Percentiles rank a stretch among this genome's conserved stretches.
Evolutionary conservation across 2,113 vertebrate species (phyloP).

Genomic region (Columbina picui): DNA sequence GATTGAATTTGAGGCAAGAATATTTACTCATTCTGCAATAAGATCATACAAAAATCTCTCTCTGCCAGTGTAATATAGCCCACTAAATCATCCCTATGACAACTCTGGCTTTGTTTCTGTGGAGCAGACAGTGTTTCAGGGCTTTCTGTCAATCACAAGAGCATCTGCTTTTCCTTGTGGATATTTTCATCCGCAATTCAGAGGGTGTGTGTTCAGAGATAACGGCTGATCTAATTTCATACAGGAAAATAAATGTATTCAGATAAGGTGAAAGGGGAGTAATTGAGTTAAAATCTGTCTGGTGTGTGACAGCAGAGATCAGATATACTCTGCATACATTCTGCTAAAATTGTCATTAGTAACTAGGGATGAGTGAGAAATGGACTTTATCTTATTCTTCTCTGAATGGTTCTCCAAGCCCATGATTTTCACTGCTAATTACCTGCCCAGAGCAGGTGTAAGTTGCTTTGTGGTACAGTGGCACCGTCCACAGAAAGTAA

Average conservation of each 20-base stretch:
- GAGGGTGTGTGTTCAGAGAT: slow-evolving; percentile 24
- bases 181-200: not conserved
- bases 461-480: not conserved
- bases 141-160: slow-evolving; percentile 21
- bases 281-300: slow-evolving; percentile 47
- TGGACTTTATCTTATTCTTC: not conserved
- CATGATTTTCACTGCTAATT: slow-evolving; percentile 12
- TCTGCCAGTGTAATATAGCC: not conserved
- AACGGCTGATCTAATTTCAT: slow-evolving; percentile 48
- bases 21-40: slow-evolving; percentile 7
- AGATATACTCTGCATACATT: not conserved
- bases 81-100: slow-evolving; percentile 39
- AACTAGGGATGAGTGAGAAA: slow-evolving; percentile 10
- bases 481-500: not conserved
- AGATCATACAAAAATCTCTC: not conserved
- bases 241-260: slow-evolving; percentile 22
- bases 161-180: slow-evolving; percentile 46
- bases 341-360: slow-evolving; percentile 25
- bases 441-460: not conserved
- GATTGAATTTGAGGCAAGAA: not conserved
- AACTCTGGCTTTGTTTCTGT: slow-evolving; percentile 49
- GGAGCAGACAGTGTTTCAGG: not conserved
- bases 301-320: slow-evolving; percentile 23
- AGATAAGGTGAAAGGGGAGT: slow-evolving; percentile 54
- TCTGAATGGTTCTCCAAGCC: not conserved